Conservation (phyloP, 92 coral and sea anemone genomes). For the Nematostella vectensis region DNA sequence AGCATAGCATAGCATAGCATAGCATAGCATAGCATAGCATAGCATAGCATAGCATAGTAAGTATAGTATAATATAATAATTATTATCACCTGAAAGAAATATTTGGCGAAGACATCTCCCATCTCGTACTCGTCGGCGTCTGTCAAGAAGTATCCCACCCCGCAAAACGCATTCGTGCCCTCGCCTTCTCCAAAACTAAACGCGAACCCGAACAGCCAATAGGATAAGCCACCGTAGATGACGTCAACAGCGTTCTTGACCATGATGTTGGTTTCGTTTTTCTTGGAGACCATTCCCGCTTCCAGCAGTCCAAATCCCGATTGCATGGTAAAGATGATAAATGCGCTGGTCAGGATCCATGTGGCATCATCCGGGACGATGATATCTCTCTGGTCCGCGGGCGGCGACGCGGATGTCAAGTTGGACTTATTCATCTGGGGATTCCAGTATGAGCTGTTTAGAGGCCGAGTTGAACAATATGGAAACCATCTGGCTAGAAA, state of each 20-base stretch:
- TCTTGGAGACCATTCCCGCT: conserved; percentile 74
- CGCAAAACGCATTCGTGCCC: conserved; percentile 50
- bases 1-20: too few relatives aligned
- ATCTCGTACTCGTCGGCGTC: conserved; percentile 54
- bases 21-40: too few relatives aligned
- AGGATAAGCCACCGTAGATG: conserved; percentile 66
- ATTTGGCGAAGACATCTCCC: conserved; percentile 72
- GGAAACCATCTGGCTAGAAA: too few relatives aligned
- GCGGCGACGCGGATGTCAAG: too few relatives aligned
- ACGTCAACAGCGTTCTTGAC: conserved; percentile 74
- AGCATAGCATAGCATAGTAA: too few relatives aligned
- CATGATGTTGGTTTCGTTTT: conserved; percentile 77
- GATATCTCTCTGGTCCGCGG: not conserved
- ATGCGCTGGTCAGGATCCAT: conserved; percentile 90
- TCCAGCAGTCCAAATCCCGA: conserved; percentile 91
- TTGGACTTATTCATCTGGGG: too few relatives aligned
- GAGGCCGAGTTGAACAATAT: too few relatives aligned
- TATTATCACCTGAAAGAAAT: conserved; percentile 68
- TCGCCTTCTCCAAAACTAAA: conserved; percentile 57
- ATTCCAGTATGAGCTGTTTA: too few relatives aligned
- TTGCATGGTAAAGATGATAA: conserved; percentile 95
- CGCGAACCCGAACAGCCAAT: conserved; percentile 81
- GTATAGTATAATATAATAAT: too few relatives aligned
- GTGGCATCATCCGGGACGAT: conserved; percentile 82
- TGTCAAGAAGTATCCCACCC: conserved; percentile 52